Percentiles rank a stretch among this genome's conserved stretches.
These are phyloP conservation scores for Colletes gigas DNA, from an alignment of 1,140 invertebrate genomes.

Conservation along the genomic window DNA sequence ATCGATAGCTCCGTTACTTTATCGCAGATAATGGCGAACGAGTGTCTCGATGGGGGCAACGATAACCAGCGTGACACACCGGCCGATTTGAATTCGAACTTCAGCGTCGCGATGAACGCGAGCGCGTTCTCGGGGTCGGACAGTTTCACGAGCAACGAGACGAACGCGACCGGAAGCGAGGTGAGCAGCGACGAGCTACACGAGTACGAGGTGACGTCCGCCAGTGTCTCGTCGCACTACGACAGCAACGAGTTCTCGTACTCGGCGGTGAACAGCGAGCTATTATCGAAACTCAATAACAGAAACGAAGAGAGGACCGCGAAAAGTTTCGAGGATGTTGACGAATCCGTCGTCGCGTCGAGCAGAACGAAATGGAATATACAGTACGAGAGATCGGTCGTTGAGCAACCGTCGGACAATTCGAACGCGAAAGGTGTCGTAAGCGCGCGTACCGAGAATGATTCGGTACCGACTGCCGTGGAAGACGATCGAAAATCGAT, in stretches of 20 bases:
- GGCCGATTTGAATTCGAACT: conserved; percentile 15
- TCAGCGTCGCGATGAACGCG: conserved; percentile 1
- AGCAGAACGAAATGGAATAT: conserved; percentile 25
- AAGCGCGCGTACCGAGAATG: not conserved
- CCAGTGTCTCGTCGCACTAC: not conserved
- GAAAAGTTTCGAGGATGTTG: conserved; percentile 5
- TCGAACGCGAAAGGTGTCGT: not conserved
- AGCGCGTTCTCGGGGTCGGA: conserved; percentile 55
- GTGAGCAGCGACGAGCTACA: conserved; percentile 75
- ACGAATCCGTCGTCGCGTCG: conserved; percentile 21
- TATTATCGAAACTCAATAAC: conserved; percentile 20
- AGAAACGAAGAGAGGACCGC: not conserved
- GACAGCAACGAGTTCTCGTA: conserved; percentile 5
- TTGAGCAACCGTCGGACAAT: conserved; percentile 8
- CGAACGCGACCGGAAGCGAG: conserved; percentile 71
- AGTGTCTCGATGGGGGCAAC: conserved; percentile 11
- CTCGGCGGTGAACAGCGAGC: conserved; percentile 29
- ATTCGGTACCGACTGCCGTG: conserved; percentile 11
- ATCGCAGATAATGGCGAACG: conserved; percentile 15
- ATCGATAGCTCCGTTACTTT: conserved; percentile 42
- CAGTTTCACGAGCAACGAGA: conserved; percentile 69
- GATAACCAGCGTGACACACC: conserved; percentile 3
- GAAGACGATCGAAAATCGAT: conserved; percentile 10
- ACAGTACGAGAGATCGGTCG: not conserved
- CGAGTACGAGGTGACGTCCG: conserved; percentile 68